Evolutionary conservation across 2,113 vertebrate genomes (phyloP).

Genomic region (Dicerorhinus sumatrensis): DNA sequence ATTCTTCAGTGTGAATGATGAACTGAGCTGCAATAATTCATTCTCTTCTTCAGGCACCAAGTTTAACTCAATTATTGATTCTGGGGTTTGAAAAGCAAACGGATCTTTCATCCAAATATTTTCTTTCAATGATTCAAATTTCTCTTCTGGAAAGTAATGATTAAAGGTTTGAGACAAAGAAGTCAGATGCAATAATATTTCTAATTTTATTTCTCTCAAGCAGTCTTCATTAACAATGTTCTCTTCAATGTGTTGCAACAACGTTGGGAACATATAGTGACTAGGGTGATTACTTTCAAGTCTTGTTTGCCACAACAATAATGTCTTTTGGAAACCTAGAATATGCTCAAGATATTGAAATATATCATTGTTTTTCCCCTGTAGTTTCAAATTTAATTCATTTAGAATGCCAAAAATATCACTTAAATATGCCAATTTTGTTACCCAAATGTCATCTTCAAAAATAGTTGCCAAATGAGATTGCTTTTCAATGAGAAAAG

Average conservation of each 20-base stretch:
- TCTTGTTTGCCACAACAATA: conserved; percentile 12
- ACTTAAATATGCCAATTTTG: conserved; percentile 61
- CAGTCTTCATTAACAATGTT: conserved; percentile 31
- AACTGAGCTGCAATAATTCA: conserved; percentile 51
- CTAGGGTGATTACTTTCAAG: not conserved
- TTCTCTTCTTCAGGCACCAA: conserved; percentile 41
- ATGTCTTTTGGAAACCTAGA: conserved; percentile 29
- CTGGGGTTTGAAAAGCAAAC: conserved; percentile 46
- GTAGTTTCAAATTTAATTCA: conserved; percentile 41
- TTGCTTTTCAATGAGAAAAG: conserved; percentile 60
- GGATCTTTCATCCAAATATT: conserved; percentile 46
- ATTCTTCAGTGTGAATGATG: conserved; percentile 40
- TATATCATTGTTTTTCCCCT: not conserved
- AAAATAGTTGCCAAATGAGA: conserved; percentile 46
- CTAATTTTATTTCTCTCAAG: conserved; percentile 31
- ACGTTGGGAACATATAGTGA: conserved; percentile 19
- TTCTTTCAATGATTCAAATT: conserved; percentile 32
- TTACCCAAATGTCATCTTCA: conserved; percentile 47
- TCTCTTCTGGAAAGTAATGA: conserved; percentile 48
- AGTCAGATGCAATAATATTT: conserved; percentile 39
- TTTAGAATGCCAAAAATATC: conserved; percentile 51
- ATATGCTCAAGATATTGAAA: conserved; percentile 8
- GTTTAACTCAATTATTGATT: conserved; percentile 52
- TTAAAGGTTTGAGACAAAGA: conserved; percentile 33
- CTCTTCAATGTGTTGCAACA: conserved; percentile 39